Evolutionary conservation across 35 echinoderm and acorn worm genomes (phyloP).

Genomic region (Chiridota heheva): DNA sequence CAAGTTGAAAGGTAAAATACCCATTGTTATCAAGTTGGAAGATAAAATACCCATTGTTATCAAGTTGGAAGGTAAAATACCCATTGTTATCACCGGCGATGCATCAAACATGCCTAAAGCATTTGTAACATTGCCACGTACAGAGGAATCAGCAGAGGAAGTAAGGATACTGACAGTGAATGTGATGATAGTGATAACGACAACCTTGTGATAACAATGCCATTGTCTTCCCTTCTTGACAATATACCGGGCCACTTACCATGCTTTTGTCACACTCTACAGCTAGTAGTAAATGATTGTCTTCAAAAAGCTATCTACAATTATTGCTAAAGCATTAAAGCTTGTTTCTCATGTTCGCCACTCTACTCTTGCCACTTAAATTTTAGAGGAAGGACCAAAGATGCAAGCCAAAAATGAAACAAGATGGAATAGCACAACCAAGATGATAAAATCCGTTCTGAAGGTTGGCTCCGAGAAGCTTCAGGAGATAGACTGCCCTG

Average conservation of each 20-base stretch:
- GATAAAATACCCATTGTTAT: too few relatives aligned
- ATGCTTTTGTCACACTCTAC: slow-evolving; percentile 36
- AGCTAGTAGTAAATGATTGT: slow-evolving; percentile 41
- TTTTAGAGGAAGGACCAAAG: slow-evolving; percentile 1
- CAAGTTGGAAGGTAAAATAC: too few relatives aligned
- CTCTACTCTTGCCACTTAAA: not conserved
- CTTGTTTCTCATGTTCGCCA: not conserved
- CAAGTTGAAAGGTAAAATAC: too few relatives aligned
- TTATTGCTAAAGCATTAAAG: slow-evolving; percentile 28
- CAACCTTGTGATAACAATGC: not conserved
- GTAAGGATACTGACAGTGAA: slow-evolving; percentile 2
- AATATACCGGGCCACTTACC: not conserved
- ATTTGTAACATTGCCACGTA: not conserved
- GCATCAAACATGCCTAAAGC: not conserved
- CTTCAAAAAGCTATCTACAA: not conserved
- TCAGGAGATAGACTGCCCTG: not conserved
- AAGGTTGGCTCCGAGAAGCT: not conserved
- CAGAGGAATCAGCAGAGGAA: not conserved
- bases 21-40: too few relatives aligned
- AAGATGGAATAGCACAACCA: slow-evolving; percentile 10
- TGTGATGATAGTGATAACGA: not conserved
- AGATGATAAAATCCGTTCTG: slow-evolving; percentile 16
- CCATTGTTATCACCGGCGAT: not conserved
- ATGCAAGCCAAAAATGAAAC: not conserved
- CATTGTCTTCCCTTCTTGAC: not conserved